These are phyloP conservation scores for Drosophila albomicans DNA, from an alignment of 1,140 invertebrate species.

Conservation along the genomic window DNA sequence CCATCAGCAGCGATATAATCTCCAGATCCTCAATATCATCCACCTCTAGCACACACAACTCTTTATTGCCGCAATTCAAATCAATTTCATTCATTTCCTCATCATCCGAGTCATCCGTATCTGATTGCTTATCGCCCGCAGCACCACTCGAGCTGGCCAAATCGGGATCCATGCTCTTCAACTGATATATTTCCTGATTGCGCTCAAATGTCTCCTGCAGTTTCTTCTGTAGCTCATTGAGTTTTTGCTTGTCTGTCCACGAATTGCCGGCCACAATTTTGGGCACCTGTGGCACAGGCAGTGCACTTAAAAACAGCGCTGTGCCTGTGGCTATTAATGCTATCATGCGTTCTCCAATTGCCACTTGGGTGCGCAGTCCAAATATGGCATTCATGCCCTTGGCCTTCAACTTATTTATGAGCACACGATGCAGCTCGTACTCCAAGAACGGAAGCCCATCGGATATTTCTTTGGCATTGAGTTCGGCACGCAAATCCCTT, in stretches of 20 bases:
- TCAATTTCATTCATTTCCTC: constrained; percentile 92
- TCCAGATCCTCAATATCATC: constrained; percentile 95
- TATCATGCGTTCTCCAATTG: constrained; percentile 94
- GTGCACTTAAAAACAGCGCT: constrained; percentile 90
- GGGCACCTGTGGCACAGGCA: constrained; percentile 90
- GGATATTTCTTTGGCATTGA: constrained; percentile 97
- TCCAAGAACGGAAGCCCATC: constrained; percentile 97
- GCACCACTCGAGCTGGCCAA: constrained; percentile 20
- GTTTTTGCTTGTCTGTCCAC: constrained; percentile 87
- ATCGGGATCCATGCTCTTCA: constrained; percentile 85
- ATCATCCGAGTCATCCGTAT: constrained; percentile 90
- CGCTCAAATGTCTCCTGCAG: constrained; percentile 89
- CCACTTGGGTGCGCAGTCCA: constrained; percentile 92
- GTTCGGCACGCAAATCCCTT: constrained; percentile 92
- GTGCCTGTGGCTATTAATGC: constrained; percentile 95
- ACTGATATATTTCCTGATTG: constrained; percentile 89
- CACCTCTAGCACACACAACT: constrained; percentile 93
- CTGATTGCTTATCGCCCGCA: constrained; percentile 81
- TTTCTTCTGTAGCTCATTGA: constrained; percentile 88
- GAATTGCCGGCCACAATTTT: constrained; percentile 88
- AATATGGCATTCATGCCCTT: constrained; percentile 98
- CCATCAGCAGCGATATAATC: constrained; percentile 91
- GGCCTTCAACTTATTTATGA: constrained; percentile 96
- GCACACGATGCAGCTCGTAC: constrained; percentile 96
- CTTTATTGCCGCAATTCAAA: constrained; percentile 91